These are phyloP conservation scores for Lochmaea capreae DNA, from an alignment of 2,888 invertebrate species.

Conservation along the genomic window DNA sequence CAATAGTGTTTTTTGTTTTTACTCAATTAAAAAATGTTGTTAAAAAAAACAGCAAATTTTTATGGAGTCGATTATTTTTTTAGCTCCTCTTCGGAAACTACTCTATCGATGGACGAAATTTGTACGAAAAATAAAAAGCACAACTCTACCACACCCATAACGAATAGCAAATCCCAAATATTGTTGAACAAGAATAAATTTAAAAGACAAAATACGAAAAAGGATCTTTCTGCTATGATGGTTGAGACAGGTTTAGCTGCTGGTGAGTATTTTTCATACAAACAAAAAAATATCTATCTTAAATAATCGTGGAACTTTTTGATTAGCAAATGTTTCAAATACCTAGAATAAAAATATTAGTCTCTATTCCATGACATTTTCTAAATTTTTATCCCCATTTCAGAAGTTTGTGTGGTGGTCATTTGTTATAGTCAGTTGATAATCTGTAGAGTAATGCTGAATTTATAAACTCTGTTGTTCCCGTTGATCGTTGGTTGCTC, in stretches of 20 bases:
- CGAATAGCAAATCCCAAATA: not conserved
- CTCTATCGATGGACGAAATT: constrained; percentile 8
- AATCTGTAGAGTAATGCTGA: no score
- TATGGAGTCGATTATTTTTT: not conserved
- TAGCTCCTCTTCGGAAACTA: constrained; percentile 12
- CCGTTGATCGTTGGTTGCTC: no score
- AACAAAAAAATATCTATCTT: not conserved
- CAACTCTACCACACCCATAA: not conserved
- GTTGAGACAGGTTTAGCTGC: not conserved
- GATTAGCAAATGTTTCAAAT: no score
- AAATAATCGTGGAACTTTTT: not conserved
- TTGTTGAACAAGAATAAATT: not conserved
- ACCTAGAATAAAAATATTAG: no score
- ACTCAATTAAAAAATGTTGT: no score
- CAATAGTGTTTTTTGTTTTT: no score
- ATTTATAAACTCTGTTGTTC: no score
- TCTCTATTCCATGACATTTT: no score
- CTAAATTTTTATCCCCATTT: no score
- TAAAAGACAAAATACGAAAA: not conserved
- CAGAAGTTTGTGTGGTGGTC: no score
- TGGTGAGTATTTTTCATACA: not conserved
- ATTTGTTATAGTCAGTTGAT: no score
- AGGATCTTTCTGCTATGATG: not conserved
- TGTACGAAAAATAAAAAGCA: constrained; percentile 2
- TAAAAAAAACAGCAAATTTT: no score